Base-by-base conservation (phyloP, 2,888 invertebrate genomes). In the Microchrysa polita region DNA sequence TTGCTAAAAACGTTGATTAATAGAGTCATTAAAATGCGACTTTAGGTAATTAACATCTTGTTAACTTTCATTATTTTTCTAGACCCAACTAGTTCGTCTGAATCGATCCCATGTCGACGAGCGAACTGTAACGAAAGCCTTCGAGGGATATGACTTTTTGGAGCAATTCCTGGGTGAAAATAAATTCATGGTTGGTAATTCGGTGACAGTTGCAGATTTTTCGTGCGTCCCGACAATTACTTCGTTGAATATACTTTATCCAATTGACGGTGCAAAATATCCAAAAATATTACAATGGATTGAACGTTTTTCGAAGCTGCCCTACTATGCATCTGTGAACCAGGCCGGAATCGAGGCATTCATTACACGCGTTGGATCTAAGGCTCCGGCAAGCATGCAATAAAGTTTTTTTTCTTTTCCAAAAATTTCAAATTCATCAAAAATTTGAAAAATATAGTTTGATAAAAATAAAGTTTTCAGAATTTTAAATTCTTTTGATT, bases 121-220 rank as follows among this genome's bases (percentile, higher is more conserved):
- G 27, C 2, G 27, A 34, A 34, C 27, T 5, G 27, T 34, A 5
- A 7, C 27, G 4, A 34, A 4, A 4, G 16, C 81, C 10, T 16
- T 42, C n/a, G 61, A 42, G 16, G 61, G 40, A 18, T 34, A 79
- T 9, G 34, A 57, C 0, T 72, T 79, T 2, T 71, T 79, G 1
- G 80, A 80, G 48, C 14, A 22, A 9, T 77, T 80, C 18, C 73
- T 80, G 1, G 75, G 23, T 2, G 63, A 78, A 5, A 73, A 77
- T 14, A 79, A 78, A 69, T 82, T 80, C 63, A 74, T 83, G 5
- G 79, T 80, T 1, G 83, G 82, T 22, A 78, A 81, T 67, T 77
- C 79, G 1, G 61, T 81, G 40, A 80, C 82, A 2, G 79, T 83
- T 72, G 82, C 82, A 0, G 83, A 83, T 75, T 80, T 82, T 18